Conservation (phyloP, 35 echinoderm and acorn worm genomes). For the Antedon bifida region DNA sequence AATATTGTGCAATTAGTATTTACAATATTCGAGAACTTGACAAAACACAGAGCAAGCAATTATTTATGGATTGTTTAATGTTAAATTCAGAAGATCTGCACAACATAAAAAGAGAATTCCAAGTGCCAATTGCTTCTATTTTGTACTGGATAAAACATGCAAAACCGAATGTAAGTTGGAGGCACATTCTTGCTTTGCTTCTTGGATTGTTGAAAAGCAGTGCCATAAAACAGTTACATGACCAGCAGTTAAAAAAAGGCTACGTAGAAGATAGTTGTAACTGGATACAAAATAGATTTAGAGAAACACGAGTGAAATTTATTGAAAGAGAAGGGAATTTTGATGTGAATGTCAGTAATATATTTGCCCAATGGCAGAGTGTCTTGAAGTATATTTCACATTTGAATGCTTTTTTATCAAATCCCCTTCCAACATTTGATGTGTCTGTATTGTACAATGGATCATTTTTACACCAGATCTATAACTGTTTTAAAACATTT, state of each 20-base stretch:
- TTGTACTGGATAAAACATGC: constrained; percentile 2
- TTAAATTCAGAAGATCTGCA: neutral
- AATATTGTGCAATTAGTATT: neutral
- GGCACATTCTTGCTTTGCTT: neutral
- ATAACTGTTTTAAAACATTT: neutral
- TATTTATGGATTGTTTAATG: neutral
- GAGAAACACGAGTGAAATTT: neutral
- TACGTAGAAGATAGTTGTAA: neutral
- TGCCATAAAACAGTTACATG: neutral
- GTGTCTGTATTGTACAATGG: neutral
- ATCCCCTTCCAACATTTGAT: neutral
- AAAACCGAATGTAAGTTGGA: neutral
- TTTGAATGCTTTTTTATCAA: neutral
- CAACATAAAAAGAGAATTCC: neutral
- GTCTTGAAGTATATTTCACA: constrained; percentile 1
- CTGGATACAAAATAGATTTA: neutral
- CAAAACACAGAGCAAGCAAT: neutral
- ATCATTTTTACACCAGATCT: neutral
- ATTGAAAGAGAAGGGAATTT: neutral
- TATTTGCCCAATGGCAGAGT: constrained; percentile 6
- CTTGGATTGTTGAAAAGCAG: neutral
- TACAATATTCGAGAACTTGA: neutral
- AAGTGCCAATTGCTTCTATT: neutral
- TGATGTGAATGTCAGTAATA: neutral
- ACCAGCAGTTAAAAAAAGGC: neutral